Base-by-base conservation (phyloP, 2,888 invertebrate genomes). In the Pammene fasciana region DNA sequence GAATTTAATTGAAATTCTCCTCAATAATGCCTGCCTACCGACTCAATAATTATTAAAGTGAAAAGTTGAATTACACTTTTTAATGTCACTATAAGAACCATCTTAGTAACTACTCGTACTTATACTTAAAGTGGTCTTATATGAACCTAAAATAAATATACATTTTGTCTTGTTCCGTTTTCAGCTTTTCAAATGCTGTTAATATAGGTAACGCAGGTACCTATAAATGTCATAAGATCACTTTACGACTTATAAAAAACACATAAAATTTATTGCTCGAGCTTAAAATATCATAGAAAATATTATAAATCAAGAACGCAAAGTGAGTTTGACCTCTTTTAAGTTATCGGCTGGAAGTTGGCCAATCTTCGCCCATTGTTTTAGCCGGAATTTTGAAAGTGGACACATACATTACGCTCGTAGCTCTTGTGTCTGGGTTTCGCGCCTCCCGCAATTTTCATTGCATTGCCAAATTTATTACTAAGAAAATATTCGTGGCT, bases 311-410 rank as follows among this genome's bases (percentile, higher is more conserved):
- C 54, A 78, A 80, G 82, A 78, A 80, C 78, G 72, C 75, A 73
- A 76, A 76, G 74, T 74, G 75, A 82, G 84, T 86, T 84, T 83
- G 88, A 87, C 88, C 89, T 81, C 84, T 80, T 87, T 89, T 83
- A 75, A 84, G 79, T 82, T 84, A 87, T 87, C 82, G 81, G 81
- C 84, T 89, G 88, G 89, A 88, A 85, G 80, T 76, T 78, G 78
- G 87, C 89, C 89, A 89, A 89, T 86, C 82, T 82, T 74, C 72
- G 74, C 71, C 79, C 81, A 83, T 86, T 87, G 86, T 88, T 83
- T 86, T 77, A 79, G 77, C 72, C 64, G 72, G 72, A 60, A 80
- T 77, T 76, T 77, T 71, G 73, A 76, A 77, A 82, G 79, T 82
- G 81, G 83, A 82, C 81, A 78, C 76, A 74, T 74, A 74, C 36